Percentiles rank a stretch among this genome's conserved stretches.
Evolutionary conservation across 2,113 vertebrate genomes (phyloP).

Genomic region (Lepus europaeus): DNA sequence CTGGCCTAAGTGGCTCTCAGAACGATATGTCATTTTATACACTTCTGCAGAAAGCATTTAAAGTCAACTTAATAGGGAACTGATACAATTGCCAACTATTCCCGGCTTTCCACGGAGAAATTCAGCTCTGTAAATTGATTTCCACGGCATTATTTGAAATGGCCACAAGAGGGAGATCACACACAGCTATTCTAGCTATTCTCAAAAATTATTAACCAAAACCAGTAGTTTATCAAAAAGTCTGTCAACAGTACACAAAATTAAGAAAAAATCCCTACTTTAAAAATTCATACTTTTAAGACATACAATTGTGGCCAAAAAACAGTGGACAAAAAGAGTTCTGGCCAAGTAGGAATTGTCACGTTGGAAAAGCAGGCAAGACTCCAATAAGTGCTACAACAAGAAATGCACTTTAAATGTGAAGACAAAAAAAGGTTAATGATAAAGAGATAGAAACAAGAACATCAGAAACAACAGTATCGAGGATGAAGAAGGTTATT

Average conservation of each 20-base stretch:
- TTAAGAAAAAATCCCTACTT: not conserved
- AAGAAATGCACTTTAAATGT: not conserved
- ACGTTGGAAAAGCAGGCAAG: not conserved
- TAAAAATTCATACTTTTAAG: not conserved
- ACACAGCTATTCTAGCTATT: not conserved
- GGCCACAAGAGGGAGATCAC: constrained; percentile 73
- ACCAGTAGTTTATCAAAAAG: not conserved
- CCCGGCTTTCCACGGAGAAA: not conserved
- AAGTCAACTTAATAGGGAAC: not conserved
- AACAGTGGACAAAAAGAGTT: not conserved
- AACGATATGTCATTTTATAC: not conserved
- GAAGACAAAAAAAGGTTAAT: not conserved
- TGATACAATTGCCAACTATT: not conserved
- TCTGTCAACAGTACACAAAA: not conserved
- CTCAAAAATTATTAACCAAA: not conserved
- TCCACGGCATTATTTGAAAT: not conserved
- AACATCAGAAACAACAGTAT: not conserved
- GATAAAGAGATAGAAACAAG: not conserved
- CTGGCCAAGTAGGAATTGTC: not conserved
- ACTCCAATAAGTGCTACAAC: not conserved
- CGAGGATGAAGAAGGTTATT: not conserved
- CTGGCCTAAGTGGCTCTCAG: not conserved
- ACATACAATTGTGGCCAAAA: not conserved
- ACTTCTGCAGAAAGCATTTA: not conserved
- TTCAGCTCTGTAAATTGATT: not conserved